Evolutionary conservation across 2,888 invertebrate species (phyloP), one percentile per base, ranked within the genome.

Genomic region (Cephalotes varians): DNA sequence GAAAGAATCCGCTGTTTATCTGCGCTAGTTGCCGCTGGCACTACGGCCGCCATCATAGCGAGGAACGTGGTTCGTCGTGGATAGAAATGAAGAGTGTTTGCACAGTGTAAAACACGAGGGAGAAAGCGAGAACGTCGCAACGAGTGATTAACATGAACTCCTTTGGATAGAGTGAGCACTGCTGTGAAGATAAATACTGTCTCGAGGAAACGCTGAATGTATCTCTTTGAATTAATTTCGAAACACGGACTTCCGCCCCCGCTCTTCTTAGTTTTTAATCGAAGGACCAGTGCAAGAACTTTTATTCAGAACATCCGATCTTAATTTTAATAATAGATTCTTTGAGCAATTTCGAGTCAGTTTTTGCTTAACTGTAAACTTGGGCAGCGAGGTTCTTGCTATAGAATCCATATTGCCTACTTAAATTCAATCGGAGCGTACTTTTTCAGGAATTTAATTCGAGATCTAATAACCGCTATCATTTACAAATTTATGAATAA

Each of bases 1-100:
- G 89, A 87, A 87, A 89, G 86, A 88, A 89, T 85, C 84, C 80
- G 60, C 83, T 56, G 74, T 89, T 82, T 86, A 84, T 87, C 86
- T 62, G 28, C 51, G 40, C 40, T 69, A 67, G 64, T 60, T 60
- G 67, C 60, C 79, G 49, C 58, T 6, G 62, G 56, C 65, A 21
- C 65, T 37, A 56, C 40, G 18, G 47, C 49, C 67, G 49, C 47
- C 60, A 60, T 81, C 34, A 60, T n/a, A n/a, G 60, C 18, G 60
- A 58, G 56, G n/a, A 47, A 21, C 40, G 65, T 31, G 51, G 58
- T 28, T 56, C 51, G 40, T n/a, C 58, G 31, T 49, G 47, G 49
- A 21, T 72, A 82, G 49, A 28, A 76, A 76, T 60, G 76, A 67
- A 64, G 65, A 12, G 25, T 65, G 56, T 56, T 65, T 58, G 82